Evolutionary conservation across 2,113 vertebrate genomes (phyloP), one percentile per base, ranked within the genome.

Genomic region (Corapipo altera): DNA sequence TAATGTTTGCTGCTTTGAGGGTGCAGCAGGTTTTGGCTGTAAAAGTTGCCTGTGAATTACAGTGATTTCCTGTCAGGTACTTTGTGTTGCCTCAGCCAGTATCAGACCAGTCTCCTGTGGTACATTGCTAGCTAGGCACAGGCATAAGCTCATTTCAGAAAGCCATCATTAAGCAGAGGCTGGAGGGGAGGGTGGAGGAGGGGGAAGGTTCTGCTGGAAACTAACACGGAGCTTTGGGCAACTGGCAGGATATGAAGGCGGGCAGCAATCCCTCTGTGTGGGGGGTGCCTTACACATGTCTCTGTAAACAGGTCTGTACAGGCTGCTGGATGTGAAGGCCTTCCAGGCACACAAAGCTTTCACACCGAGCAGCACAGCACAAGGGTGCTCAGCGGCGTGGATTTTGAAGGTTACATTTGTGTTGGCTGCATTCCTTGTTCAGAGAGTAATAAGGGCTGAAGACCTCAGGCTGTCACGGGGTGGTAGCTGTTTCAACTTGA

Each of bases 401-500:
- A n/a, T 87, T 94, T 65, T 57, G 91, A 91, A 94, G 77, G 83
- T 93, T 93, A 72, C 12, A 0, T 95, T 97, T 97, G 61, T 76
- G 71, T 95, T 97, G 97, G 96, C 94, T 81, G 52, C 3, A 3
- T 87, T 97, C 89, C 84, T 88, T 41, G 48, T n/a, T 95, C 92
- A 13, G 35, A 30, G 79, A 93, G 57, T 46, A 88, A 79, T 89
- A 96, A 96, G 95, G 88, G 85, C 86, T 91, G 23, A 93, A 91
- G 95, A 78, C 81, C 80, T 89, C 55, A 44, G 85, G 81, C 94
- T 96, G 28, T 96, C 66, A 69, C 91, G 95, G 95, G 96, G 93
- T 97, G 94, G 84, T 95, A 82, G 78, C 94, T 95, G 26, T 97
- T 97, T 95, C 91, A 85, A 19, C 81, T 96, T 70, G 78, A 96